phyloP scores from a whole-genome alignment of 2,888 invertebrate species.

The Euclidia mi region DNA sequence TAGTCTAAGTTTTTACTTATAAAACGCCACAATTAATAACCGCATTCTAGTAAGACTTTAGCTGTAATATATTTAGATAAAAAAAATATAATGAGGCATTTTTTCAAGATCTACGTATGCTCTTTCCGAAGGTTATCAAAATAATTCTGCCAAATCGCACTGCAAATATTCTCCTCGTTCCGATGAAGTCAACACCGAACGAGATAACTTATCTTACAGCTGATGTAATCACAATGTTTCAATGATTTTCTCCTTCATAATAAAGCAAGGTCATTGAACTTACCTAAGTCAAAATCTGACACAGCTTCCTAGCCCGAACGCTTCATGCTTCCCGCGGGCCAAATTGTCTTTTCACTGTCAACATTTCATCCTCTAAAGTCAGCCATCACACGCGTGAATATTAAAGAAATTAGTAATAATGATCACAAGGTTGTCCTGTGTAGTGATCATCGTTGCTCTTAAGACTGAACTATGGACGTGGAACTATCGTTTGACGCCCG shows the following conservation, averaged over 20 bases:
- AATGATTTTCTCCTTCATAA: background rate
- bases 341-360: too few species aligned
- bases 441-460: conserved; percentile 8
- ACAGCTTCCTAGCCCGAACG: background rate
- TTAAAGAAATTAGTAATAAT: conserved; percentile 3
- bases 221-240: background rate
- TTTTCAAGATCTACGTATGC: too few species aligned
- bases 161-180: too few species aligned
- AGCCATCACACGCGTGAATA: background rate
- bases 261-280: conserved; percentile 19
- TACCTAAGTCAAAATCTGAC: background rate
- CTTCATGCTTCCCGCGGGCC: background rate
- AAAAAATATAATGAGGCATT: too few species aligned
- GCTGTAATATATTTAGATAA: too few species aligned
- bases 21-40: too few species aligned
- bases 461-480: conserved; percentile 1
- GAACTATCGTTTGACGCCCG: background rate
- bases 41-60: too few species aligned
- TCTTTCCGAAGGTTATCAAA: too few species aligned
- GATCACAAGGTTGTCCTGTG: conserved; percentile 4
- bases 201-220: background rate
- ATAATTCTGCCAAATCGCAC: too few species aligned
- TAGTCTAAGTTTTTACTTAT: too few species aligned
- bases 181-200: background rate
- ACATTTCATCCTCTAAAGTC: too few species aligned